Evolutionary conservation across 2,797 vertebrate genomes (phyloP), one percentile per base, ranked within the genome.

Genomic region (Artibeus jamaicensis): DNA sequence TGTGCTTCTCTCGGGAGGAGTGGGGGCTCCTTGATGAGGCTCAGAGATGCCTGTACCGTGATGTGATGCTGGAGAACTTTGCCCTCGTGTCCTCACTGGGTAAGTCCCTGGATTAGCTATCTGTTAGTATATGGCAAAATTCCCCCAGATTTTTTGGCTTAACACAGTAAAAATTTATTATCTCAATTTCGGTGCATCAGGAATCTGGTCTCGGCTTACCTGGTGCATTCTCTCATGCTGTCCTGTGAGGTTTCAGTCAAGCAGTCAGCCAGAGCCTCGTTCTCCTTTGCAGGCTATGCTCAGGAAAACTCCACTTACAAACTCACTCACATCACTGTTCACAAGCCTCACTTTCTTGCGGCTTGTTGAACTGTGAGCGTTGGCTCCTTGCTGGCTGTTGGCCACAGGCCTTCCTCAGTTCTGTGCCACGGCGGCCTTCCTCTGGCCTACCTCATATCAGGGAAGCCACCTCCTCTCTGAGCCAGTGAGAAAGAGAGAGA

Each of bases 41-140:
- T 0, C 93, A 95, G 93, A 71, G 62, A 55, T 9, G 55, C 29
- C 79, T 96, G 34, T 95, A 96, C 84, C 39, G 48, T 2, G 81
- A 83, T 57, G 94, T 97, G 89, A 96, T 96, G 95, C 91, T 96
- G 86, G 95, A 94, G 65, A 96, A 92, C 86, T 95, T 96, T 65
- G 82, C 77, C 1, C 95, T 96, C 8, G 89, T 91, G 77, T 46
- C 93, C 57, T 94, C 96, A 0, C 74, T 96, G 8, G 91, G 95
- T 96, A 92, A 96, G 96, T 86, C 22, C 32, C 37, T 39, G 4
- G 21, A 57, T 65, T 78, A 5, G 48, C 73, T 76, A 14, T 59
- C 22, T 67, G 6, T 26, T 62, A 57, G 11, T 53, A 3, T 19
- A 0, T 89, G 50, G 26, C 67, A 89, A 1, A 19, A 87, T 26